phyloP scores from a whole-genome alignment of 2,797 vertebrate species.

The Syngnathus acus region DNA sequence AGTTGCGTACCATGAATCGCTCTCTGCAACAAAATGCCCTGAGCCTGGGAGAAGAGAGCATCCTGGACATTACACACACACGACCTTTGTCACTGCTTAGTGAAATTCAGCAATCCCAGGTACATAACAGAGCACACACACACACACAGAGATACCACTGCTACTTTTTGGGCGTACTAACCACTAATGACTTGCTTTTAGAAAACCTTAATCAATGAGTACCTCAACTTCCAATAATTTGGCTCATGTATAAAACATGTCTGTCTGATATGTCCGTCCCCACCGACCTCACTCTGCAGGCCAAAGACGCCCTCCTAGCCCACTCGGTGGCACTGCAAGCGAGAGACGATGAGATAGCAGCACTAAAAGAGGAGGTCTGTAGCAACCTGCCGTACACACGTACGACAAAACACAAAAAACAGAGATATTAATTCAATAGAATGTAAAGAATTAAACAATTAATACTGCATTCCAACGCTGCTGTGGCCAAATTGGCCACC shows the following conservation, averaged over 20 bases:
- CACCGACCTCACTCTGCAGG: conserved; percentile 35
- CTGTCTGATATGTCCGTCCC: neutral
- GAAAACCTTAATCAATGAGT: neutral
- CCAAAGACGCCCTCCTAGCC: conserved; percentile 68
- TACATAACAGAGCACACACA: conserved; percentile 29
- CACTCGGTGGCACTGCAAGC: conserved; percentile 64
- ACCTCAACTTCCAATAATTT: neutral
- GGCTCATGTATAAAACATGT: neutral
- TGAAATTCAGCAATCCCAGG: conserved; percentile 67
- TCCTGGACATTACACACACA: conserved; percentile 51
- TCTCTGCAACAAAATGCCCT: conserved; percentile 66
- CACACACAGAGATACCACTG: neutral
- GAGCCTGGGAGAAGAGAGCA: conserved; percentile 62
- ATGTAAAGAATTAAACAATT: no score
- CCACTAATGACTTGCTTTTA: conserved; percentile 3
- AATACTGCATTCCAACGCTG: no score
- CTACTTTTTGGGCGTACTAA: conserved; percentile 10
- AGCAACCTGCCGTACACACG: neutral
- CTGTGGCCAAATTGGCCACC: no score
- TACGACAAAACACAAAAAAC: neutral
- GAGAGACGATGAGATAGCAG: conserved; percentile 64
- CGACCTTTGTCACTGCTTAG: conserved; percentile 60
- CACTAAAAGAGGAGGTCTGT: conserved; percentile 65
- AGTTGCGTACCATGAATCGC: conserved; percentile 70
- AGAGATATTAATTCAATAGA: no score